phyloP scores from a whole-genome alignment of 1,140 invertebrate genomes.

The Andrena cerasifolii region DNA sequence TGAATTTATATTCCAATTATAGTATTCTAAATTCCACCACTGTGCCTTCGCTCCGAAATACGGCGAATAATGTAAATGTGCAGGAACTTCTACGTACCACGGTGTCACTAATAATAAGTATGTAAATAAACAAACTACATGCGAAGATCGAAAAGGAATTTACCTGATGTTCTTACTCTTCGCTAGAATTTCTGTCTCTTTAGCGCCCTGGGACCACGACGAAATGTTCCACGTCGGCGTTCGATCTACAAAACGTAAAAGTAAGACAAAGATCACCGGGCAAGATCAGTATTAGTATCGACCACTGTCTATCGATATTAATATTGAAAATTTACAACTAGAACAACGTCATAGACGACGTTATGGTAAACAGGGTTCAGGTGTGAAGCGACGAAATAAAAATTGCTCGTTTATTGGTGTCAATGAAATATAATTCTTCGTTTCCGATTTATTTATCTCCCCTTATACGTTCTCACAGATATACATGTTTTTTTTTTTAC shows the following conservation, averaged over 20 bases:
- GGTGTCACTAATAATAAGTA: neutral
- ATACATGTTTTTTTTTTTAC: slow-evolving; percentile 54
- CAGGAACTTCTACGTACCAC: no score
- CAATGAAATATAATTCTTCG: slow-evolving; percentile 45
- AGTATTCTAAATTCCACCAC: no score
- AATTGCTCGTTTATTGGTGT: neutral
- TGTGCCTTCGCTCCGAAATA: neutral
- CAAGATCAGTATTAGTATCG: neutral
- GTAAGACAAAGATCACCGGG: neutral
- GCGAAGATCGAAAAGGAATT: neutral
- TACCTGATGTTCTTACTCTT: slow-evolving; percentile 16
- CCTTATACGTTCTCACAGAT: slow-evolving; percentile 51
- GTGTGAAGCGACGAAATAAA: neutral
- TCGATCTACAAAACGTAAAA: slow-evolving; percentile 21
- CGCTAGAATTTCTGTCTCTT: neutral
- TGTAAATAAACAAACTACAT: neutral
- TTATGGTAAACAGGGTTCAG: neutral
- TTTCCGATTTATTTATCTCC: slow-evolving; percentile 64
- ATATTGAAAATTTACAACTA: no score
- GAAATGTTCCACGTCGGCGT: neutral
- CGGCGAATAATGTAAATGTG: neutral
- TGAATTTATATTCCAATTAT: no score
- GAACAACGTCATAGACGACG: no score
- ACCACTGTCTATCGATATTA: neutral
- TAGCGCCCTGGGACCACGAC: neutral